Base-by-base conservation (phyloP, 2,113 vertebrate genomes). In the Progne subis region DNA sequence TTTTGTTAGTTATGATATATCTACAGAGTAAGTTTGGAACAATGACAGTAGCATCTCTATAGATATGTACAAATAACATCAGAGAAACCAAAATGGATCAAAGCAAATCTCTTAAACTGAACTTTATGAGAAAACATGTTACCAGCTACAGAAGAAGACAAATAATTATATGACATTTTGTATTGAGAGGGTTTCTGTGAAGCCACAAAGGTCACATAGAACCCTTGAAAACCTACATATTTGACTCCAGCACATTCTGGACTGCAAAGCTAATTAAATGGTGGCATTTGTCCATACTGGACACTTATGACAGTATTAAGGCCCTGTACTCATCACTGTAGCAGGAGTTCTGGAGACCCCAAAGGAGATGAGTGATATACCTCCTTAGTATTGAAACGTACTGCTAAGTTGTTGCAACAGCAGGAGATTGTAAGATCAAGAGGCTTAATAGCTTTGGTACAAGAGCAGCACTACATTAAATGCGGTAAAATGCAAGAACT, bases 391-490 rank as follows among this genome's bases (percentile, higher is more conserved):
- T 6, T 60, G 74, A 95, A 92, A 91, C 5, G 14, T 91, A 74
- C 34, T 56, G 43, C 78, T 91, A 74, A 82, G 84, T 57, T 92
- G 85, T 85, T 90, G 88, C 79, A 96, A 64, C 92, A 95, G 91
- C 94, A 96, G 94, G 93, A 95, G 92, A 94, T n/a, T 88, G 71
- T 74, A 93, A 96, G 87, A 96, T 96, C 90, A 96, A 97, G 90
- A 94, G 79, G 87, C 93, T 96, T 95, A 96, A 95, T 95, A 85
- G 71, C 68, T 89, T 67, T 80, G 24, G 78, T 95, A 94, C 87
- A 95, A 94, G 39, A 92, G 31, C 52, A 82, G 63, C 67, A 44
- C 55, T 72, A 88, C 39, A 90, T 93, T 91, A 96, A 94, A 82
- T 70, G 59, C 64, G 86, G 59, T 59, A 94, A 95, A 90, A 93